phyloP scores from a whole-genome alignment of 2,113 vertebrate genomes.

The Bubo blakistoni region DNA sequence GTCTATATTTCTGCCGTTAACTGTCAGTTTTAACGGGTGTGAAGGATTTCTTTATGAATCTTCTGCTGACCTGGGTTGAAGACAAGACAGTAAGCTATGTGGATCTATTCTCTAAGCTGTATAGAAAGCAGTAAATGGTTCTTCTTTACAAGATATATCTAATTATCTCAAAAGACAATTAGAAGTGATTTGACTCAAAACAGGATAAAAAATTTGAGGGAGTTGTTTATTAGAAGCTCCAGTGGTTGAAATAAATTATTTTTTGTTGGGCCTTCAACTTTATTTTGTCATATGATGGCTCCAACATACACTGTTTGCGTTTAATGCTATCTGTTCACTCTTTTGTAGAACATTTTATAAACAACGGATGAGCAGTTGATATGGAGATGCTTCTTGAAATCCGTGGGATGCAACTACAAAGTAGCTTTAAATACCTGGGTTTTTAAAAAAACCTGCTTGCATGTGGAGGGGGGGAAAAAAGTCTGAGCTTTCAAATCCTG shows the following conservation, averaged over 20 bases:
- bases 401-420: neutral
- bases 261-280: neutral
- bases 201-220: neutral
- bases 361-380: neutral
- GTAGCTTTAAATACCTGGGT: neutral
- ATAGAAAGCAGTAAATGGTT: neutral
- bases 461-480: neutral
- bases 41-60: neutral
- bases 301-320: neutral
- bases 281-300: neutral
- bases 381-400: neutral
- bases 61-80: neutral
- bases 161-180: neutral
- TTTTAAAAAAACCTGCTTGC: neutral
- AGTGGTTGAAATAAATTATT: neutral
- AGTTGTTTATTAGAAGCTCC: neutral
- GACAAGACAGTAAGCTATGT: neutral
- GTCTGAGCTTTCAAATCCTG: neutral
- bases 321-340: neutral
- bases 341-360: neutral
- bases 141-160: neutral
- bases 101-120: neutral
- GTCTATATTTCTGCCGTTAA: neutral
- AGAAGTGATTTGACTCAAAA: neutral
- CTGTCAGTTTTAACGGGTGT: neutral